Evolutionary conservation across 1,140 invertebrate genomes (phyloP).

Genomic region (Drosophila sechellia): DNA sequence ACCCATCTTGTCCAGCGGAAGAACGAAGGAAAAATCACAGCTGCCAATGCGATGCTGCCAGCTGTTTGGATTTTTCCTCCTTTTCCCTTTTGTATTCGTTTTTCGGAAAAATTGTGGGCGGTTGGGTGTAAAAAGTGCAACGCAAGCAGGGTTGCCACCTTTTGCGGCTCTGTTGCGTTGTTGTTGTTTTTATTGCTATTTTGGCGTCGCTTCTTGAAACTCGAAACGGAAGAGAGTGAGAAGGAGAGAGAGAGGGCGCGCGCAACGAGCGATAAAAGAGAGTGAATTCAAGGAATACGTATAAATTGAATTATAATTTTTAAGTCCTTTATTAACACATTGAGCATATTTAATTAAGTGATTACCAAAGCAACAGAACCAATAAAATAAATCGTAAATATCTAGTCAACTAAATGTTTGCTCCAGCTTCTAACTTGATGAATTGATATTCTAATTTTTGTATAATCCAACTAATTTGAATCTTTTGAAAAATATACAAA

Average conservation of each 20-base stretch:
- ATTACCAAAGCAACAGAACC: not conserved
- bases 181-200: conserved; percentile 37
- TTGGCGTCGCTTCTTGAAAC: conserved; percentile 41
- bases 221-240: conserved; percentile 31
- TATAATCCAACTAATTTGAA: not conserved
- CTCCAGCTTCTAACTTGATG: too few relatives aligned
- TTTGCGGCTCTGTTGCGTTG: conserved; percentile 32
- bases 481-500: not conserved
- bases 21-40: conserved; percentile 11
- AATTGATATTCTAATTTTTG: too few relatives aligned
- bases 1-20: conserved; percentile 1
- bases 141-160: conserved; percentile 44
- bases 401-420: too few relatives aligned
- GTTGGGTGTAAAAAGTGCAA: conserved; percentile 9
- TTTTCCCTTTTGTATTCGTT: not conserved
- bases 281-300: conserved; percentile 7
- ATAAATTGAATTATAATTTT: conserved; percentile 42
- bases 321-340: conserved; percentile 28
- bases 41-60: conserved; percentile 24
- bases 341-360: conserved; percentile 8
- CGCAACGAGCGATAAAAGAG: conserved; percentile 17
- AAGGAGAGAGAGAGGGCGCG: conserved; percentile 20
- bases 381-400: not conserved
- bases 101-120: not conserved
- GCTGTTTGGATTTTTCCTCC: conserved; percentile 19